Evolutionary conservation across 2,797 vertebrate genomes (phyloP), one percentile per base, ranked within the genome.

Genomic region (Melanotaenia pygmaea): DNA sequence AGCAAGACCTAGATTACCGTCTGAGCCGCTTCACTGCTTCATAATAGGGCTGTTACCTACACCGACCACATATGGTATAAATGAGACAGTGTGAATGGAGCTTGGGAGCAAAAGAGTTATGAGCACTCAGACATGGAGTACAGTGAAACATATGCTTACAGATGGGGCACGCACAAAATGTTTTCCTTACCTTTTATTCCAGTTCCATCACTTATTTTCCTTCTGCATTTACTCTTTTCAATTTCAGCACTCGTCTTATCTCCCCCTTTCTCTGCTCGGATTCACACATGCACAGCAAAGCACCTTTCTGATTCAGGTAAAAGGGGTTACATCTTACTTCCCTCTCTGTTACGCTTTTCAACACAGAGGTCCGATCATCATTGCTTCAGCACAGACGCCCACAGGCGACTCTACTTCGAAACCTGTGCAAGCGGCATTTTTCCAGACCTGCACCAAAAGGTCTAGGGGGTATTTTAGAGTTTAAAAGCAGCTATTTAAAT

Each of bases 401-500:
- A 57, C 53, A 64, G 87, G 47, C 67, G 74, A 74, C 84, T 83
- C 86, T 45, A 53, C 74, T 85, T 82, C 71, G 72, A 92, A 94
- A 93, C 86, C 86, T 24, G 77, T 72, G 74, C 84, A 92, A 90
- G 89, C 71, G 69, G 90, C 90, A 83, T 80, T 89, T 73, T 93
- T 92, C 82, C 81, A 72, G 72, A 83, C 67, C 82, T 13, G 22
- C 70, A 20, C 79, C 3, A 20, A 59, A 45, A 70, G 67, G 70
- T 87, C 53, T 67, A 66, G 86, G 80, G 85, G 86, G 82, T 83
- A 67, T 87, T 91, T 91, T 51, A 67, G 71, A 86, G 75, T 38
- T 65, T 54, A 56, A 70, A 71, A 79, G 87, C 82, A 76, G 83
- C 88, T 85, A 86, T 94, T 86, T 89, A 91, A 93, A 92, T 93